A percentile compares a stretch with the other conserved stretches of the same genome.
These are phyloP conservation scores for Astreopora myriophthalma DNA, from an alignment of 64 coral and sea anemone genomes.

Conservation along the genomic window DNA sequence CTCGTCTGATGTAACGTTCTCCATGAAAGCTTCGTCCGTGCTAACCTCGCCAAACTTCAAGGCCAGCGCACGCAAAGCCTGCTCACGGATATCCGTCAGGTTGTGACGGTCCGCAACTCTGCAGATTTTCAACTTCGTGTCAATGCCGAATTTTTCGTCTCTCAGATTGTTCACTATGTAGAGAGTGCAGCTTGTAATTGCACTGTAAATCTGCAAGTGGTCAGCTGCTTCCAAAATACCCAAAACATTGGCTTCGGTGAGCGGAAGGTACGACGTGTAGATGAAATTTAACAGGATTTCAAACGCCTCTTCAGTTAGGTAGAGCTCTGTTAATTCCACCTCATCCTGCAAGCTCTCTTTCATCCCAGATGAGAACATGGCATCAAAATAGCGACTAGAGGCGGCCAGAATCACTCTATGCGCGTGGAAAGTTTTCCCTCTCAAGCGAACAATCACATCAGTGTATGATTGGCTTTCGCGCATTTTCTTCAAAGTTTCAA, in stretches of 20 bases:
- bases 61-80: constrained; percentile 4
- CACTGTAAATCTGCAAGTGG: constrained; percentile 32
- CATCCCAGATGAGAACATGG: constrained; percentile 60
- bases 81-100: constrained; percentile 39
- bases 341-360: constrained; percentile 45
- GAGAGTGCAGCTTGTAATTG: constrained; percentile 17
- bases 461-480: constrained; percentile 17
- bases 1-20: constrained; percentile 43
- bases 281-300: constrained; percentile 40
- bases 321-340: constrained; percentile 31
- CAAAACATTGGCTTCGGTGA: constrained; percentile 42
- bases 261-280: constrained; percentile 22
- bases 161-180: constrained; percentile 37
- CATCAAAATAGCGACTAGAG: constrained; percentile 50
- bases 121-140: constrained; percentile 32
- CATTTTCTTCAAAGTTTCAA: constrained; percentile 34
- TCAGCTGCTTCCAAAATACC: constrained; percentile 57
- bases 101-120: constrained; percentile 43
- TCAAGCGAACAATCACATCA: constrained; percentile 35
- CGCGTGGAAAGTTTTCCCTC: constrained; percentile 35
- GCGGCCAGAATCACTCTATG: constrained; percentile 43
- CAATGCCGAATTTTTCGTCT: constrained; percentile 30
- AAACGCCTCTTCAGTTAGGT: background rate
- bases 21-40: constrained; percentile 8
- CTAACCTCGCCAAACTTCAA: constrained; percentile 32